Base-by-base conservation (phyloP, 1,140 invertebrate genomes). In the Hyphantria cunea region DNA sequence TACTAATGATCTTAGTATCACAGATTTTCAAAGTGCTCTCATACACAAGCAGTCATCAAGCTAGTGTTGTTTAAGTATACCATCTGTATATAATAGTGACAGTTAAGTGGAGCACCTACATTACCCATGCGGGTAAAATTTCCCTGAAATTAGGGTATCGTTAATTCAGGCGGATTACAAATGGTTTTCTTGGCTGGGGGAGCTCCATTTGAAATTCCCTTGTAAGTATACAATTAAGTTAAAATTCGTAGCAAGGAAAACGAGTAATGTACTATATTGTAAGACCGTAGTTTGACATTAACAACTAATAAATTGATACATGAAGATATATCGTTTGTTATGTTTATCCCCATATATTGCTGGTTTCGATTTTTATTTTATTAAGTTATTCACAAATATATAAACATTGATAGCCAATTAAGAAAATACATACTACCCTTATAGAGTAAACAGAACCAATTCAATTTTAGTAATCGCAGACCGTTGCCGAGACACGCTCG, bases 51-150 rank as follows among this genome's bases (percentile, higher is more conserved):
- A 49, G 55, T 33, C 53, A 56, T 48, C 55, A 58, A 49, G 17
- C 45, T 13, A 49, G 45, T 58, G 45, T 47, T 25, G 45, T 49
- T 58, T 45, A 37, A 58, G 55, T 58, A 32, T n/a, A 13, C 17
- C 33, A 42, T 49, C 55, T 49, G 45, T 58, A 13, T 58, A 49
- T 58, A 48, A 58, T 39, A 58, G 55, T 49, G 37, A 58, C 45
- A 58, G 13, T 33, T 58, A 58, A 39, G 34, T 48, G 44, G 15
- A 11, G 47, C 44, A 33, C 45, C 45, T 25, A 17, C 44, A 39
- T 41, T 58, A 37, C 45, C 14, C 8, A 6, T 17, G 12, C 45
- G 32, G 55, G 45, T 13, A 49, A 39, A 37, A 39, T 49, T 14
- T 39, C 15, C 45, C 17, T 3, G 34, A 47, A 48, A 37, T 25